phyloP scores from a whole-genome alignment of 2,797 vertebrate genomes.

The Chaunax sp. region DNA sequence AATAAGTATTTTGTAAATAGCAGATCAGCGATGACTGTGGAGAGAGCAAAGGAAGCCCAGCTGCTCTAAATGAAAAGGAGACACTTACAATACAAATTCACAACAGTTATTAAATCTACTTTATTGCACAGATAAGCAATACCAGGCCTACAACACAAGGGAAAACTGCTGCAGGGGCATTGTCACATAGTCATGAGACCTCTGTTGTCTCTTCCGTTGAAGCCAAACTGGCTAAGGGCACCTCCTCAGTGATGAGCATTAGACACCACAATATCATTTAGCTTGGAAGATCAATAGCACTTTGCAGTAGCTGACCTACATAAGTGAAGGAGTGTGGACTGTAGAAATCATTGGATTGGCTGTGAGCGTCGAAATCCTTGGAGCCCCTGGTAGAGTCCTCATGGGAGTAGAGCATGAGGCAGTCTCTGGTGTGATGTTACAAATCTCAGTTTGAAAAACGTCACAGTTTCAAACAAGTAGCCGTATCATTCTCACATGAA shows the following conservation, averaged over 20 bases:
- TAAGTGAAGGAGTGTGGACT: slow-evolving; percentile 59
- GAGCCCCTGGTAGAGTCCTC: slow-evolving; percentile 47
- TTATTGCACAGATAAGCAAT: slow-evolving; percentile 37
- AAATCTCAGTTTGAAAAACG: slow-evolving; percentile 38
- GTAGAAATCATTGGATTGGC: slow-evolving; percentile 58
- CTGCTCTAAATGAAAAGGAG: slow-evolving; percentile 21
- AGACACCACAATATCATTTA: slow-evolving; percentile 79
- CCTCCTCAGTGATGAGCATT: slow-evolving; percentile 71
- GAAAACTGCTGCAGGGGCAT: slow-evolving; percentile 59
- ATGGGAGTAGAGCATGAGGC: slow-evolving; percentile 27
- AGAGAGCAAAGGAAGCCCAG: neutral
- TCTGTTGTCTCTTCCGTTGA: slow-evolving; percentile 63
- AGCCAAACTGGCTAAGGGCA: slow-evolving; percentile 70
- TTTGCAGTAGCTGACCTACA: slow-evolving; percentile 78
- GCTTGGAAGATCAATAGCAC: slow-evolving; percentile 80
- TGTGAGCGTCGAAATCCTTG: slow-evolving; percentile 56
- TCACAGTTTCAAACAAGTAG: slow-evolving; percentile 3
- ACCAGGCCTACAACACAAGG: slow-evolving; percentile 25
- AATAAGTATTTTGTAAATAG: neutral
- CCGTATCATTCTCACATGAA: slow-evolving; percentile 1
- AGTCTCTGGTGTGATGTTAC: slow-evolving; percentile 32
- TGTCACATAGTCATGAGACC: slow-evolving; percentile 66
- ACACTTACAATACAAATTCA: slow-evolving; percentile 9
- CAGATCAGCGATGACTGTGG: neutral
- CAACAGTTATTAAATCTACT: slow-evolving; percentile 24